These are phyloP conservation scores for Fulmarus glacialis DNA, from an alignment of 2,113 vertebrate genomes.

Conservation along the genomic window DNA sequence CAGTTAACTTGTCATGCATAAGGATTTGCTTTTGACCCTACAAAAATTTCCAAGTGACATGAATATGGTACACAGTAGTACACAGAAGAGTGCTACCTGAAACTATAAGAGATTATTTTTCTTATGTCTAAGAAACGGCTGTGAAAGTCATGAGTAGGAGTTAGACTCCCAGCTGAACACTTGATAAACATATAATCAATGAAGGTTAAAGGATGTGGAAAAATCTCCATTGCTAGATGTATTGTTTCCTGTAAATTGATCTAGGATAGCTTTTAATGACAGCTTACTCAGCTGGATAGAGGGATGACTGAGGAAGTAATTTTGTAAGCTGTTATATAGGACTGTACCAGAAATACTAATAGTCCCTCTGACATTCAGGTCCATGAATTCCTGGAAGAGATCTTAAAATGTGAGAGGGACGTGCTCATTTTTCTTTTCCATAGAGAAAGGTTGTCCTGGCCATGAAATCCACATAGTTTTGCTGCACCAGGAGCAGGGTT, in stretches of 20 bases:
- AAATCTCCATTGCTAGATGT: background rate
- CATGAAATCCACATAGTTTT: constrained; percentile 9
- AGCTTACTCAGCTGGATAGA: background rate
- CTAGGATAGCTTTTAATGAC: background rate
- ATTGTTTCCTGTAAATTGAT: constrained; percentile 2
- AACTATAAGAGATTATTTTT: background rate
- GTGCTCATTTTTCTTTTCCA: background rate
- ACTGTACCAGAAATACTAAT: background rate
- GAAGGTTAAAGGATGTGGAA: background rate
- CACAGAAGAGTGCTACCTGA: background rate
- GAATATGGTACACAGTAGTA: background rate
- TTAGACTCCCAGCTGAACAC: background rate
- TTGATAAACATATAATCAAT: constrained; percentile 16
- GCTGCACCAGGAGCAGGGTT: background rate
- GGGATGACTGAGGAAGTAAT: background rate
- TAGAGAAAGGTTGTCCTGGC: background rate
- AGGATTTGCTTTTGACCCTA: background rate
- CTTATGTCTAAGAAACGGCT: background rate
- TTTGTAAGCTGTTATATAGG: background rate
- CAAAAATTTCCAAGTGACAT: background rate
- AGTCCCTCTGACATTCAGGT: background rate
- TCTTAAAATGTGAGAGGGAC: background rate
- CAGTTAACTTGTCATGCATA: background rate
- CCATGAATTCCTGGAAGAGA: background rate
- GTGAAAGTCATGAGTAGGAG: background rate